Evolutionary conservation across 2,888 invertebrate species (phyloP).

Genomic region (Xanthorhoe designata): DNA sequence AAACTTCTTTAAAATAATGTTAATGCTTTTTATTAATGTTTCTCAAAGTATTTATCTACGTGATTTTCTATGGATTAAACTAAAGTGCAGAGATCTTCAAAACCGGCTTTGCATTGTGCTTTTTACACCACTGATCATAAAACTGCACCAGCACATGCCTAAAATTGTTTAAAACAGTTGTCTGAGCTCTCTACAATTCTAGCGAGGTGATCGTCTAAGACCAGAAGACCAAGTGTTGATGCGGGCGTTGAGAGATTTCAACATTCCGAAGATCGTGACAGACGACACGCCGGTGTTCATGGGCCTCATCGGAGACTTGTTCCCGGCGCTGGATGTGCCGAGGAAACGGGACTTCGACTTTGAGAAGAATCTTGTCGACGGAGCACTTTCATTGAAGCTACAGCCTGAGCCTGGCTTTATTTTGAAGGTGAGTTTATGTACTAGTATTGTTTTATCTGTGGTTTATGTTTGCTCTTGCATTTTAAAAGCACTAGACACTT

Average conservation of each 20-base stretch:
- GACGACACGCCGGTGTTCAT: slow-evolving; percentile 97
- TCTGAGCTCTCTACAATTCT: slow-evolving; percentile 1
- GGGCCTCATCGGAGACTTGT: slow-evolving; percentile 97
- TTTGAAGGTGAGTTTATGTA: slow-evolving; percentile 86
- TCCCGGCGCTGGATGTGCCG: slow-evolving; percentile 96
- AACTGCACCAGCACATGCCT: not conserved
- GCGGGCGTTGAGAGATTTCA: slow-evolving; percentile 97
- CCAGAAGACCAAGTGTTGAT: slow-evolving; percentile 97
- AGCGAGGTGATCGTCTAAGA: slow-evolving; percentile 89
- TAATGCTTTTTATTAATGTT: too few species aligned
- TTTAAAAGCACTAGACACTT: not conserved
- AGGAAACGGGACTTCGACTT: slow-evolving; percentile 94
- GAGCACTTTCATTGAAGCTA: slow-evolving; percentile 92
- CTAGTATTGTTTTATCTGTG: too few species aligned
- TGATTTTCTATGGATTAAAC: not conserved
- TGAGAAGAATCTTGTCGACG: slow-evolving; percentile 91
- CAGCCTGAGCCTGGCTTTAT: slow-evolving; percentile 97
- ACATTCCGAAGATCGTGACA: slow-evolving; percentile 97
- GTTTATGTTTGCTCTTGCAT: not conserved
- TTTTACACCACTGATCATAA: not conserved
- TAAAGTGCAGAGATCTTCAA: not conserved
- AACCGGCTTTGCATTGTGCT: not conserved
- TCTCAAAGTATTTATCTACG: not conserved
- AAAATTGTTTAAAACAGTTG: not conserved
- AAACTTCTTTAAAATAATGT: not conserved